Conservation (phyloP, 2,113 vertebrate species). For the Mus musculus region DNA sequence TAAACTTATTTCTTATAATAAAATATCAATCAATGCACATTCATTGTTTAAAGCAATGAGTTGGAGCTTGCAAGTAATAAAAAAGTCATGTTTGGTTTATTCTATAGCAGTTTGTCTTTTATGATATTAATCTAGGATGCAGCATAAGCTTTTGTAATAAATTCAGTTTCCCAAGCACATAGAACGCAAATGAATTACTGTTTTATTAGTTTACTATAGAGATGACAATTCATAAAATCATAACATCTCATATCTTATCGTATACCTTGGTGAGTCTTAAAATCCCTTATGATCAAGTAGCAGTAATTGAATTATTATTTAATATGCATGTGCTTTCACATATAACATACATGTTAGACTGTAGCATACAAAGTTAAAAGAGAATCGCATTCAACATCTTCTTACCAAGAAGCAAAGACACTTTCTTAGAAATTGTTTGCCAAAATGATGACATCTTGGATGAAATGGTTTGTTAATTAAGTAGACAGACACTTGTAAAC, state of each 20-base stretch:
- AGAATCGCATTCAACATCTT: background rate
- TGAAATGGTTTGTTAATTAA: slow-evolving; percentile 44
- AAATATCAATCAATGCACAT: background rate
- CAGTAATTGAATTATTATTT: background rate
- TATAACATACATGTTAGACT: background rate
- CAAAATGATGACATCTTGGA: slow-evolving; percentile 61
- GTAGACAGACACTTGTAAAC: slow-evolving; percentile 52
- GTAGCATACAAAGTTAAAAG: background rate
- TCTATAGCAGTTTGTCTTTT: background rate
- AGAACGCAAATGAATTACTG: slow-evolving; percentile 40
- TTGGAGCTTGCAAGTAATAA: background rate
- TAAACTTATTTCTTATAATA: slow-evolving; percentile 28
- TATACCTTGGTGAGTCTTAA: background rate
- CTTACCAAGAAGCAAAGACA: slow-evolving; percentile 33
- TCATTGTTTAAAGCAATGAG: background rate
- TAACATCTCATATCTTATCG: background rate
- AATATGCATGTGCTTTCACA: background rate
- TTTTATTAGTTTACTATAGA: slow-evolving; percentile 21
- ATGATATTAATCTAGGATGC: background rate
- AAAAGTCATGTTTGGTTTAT: slow-evolving; percentile 3
- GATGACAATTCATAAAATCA: background rate
- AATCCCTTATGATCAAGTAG: background rate
- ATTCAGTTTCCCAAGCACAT: slow-evolving; percentile 12
- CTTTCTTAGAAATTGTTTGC: slow-evolving; percentile 22
- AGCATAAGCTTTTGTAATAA: background rate